Base-by-base conservation (phyloP, 1,140 invertebrate species). In the Dinothrombium tinctorium region DNA sequence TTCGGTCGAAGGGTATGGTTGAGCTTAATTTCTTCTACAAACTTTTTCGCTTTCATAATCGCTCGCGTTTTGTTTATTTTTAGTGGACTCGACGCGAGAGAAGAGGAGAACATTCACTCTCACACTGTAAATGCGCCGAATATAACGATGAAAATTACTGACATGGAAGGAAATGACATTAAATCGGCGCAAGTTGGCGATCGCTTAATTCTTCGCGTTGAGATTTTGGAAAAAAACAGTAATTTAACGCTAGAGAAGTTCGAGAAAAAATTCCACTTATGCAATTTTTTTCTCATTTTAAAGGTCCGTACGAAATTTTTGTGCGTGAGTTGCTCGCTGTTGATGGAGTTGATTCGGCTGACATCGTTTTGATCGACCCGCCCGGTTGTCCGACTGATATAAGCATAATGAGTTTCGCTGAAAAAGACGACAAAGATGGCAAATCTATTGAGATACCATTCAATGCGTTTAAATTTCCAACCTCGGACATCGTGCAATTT, bases 401-500 rank as follows among this genome's bases (percentile, higher is more conserved):
- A n/a, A 77, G 86, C 51, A 87, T 86, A 56, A 84, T 89, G 80
- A 79, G 80, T 50, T 76, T 77, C 8, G 15, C 48, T 5, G 60
- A 74, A 70, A 2, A 49, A 24, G 17, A 21, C 7, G 20, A 40
- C 6, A 29, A 21, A 6, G 53, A 49, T 20, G 56, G 66, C 17
- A 68, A 80, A 69, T 68, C 79, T 69, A 61, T 89, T 5, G 58
- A 83, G n/a, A 82, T 80, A 5, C 75, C 82, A 55, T 3, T 46
- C 20, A 46, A 49, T n/a, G 51, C 84, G 8, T 90, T 90, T 69
- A 87, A 89, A 49, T 90, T 90, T 64, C 83, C 84, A 1, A 82
- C 81, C 11, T 86, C 81, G 0, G 82, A 87, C 56, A 73, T 87
- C 9, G 84, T 90, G 0, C 82, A 90, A 59, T 90, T 90, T 70